Base-by-base conservation (phyloP, 2,113 vertebrate species). In the Strix aluco region DNA sequence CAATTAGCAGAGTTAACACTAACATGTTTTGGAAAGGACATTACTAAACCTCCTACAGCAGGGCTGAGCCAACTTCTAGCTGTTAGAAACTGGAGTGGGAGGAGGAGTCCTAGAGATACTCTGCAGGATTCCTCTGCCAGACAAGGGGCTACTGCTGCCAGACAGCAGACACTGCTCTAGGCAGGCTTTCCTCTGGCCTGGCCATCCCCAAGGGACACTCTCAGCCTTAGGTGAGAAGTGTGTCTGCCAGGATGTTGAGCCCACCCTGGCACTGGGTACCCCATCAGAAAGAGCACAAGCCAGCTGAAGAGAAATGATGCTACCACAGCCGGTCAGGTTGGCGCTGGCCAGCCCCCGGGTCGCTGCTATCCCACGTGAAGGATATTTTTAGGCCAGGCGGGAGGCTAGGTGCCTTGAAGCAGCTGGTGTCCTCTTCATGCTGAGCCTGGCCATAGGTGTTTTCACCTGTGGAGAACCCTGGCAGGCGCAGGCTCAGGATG, bases 1-100 rank as follows among this genome's bases (percentile, higher is more conserved):
- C 79, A 90, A 66, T 94, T 95, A 95, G 26, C 88, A 88, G 63
- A 80, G 79, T 88, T 90, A 92, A 80, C 70, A 61, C 10, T 63
- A 82, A 90, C 1, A 0, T 42, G 55, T 80, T 93, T 92, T 75
- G 75, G 63, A 88, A 94, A 95, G 38, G 85, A 52, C 57, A 67
- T 83, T 72, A 38, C 46, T 90, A 21, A 85, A 86, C n/a, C 42
- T 90, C 67, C 81, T 47, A 11, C n/a, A 51, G 44, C 40, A 75
- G 42, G 15, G 46, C 62, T 92, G 61, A 86, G 85, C 65, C 87
- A 57, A 5, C 67, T 66, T 80, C 44, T 73, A 6, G 18, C 69
- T 63, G 46, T 29, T 79, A 58, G 46, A 90, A 54, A 30, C 49
- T 14, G 38, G 27, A 63, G 25, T 18, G 40, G 25, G 54, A 85